Percentiles rank a stretch among this genome's conserved stretches.
phyloP scores from a whole-genome alignment of 2,797 vertebrate species.

The Manis javanica region DNA sequence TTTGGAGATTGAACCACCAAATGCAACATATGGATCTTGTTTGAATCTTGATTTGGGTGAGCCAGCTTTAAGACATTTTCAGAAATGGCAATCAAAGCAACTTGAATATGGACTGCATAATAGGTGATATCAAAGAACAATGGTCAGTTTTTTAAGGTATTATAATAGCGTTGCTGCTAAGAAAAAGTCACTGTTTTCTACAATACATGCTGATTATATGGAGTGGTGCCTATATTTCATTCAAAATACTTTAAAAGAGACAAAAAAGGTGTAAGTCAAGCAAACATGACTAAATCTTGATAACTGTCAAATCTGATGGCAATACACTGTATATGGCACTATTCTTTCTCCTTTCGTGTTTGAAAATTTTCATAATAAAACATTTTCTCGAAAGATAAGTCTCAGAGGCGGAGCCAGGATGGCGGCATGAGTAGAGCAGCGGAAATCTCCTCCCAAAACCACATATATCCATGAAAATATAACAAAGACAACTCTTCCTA shows the following conservation, averaged over 20 bases:
- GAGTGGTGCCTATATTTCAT: neutral
- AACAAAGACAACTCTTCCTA: no score
- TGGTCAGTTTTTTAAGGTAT: neutral
- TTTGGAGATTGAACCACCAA: neutral
- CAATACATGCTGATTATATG: neutral
- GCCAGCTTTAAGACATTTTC: neutral
- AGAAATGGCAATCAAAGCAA: neutral
- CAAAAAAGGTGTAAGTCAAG: neutral
- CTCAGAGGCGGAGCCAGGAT: no score
- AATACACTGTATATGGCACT: neutral
- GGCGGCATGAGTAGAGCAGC: no score
- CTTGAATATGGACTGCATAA: neutral
- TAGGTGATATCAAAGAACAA: neutral
- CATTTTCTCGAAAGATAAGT: neutral
- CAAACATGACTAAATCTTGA: neutral
- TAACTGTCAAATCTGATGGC: neutral
- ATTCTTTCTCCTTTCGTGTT: neutral
- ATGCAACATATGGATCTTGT: neutral
- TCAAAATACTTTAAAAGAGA: neutral
- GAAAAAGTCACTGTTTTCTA: slow-evolving; percentile 2
- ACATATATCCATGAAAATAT: no score
- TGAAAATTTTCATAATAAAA: slow-evolving; percentile 20
- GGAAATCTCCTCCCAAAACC: no score
- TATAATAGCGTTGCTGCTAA: neutral
- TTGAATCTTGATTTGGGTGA: neutral